phyloP scores from a whole-genome alignment of 2,797 vertebrate species.

The Sebastes elongatus region DNA sequence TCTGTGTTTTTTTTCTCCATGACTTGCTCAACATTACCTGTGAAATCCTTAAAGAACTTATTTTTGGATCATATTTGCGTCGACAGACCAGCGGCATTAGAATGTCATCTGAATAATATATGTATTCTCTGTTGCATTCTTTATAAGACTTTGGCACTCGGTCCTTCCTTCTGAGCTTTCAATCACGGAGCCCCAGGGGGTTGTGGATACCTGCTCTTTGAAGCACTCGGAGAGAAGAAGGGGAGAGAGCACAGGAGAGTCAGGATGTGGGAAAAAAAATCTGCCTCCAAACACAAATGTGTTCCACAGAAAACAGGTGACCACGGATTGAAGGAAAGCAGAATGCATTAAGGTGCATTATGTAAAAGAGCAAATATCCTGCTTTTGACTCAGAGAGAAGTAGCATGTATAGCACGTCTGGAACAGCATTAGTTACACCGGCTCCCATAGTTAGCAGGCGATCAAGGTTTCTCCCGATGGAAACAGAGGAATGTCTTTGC shows the following conservation, averaged over 20 bases:
- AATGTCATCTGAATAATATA: slow-evolving; percentile 83
- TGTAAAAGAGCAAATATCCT: slow-evolving; percentile 15
- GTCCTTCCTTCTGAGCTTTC: slow-evolving; percentile 81
- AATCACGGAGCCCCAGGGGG: slow-evolving; percentile 77
- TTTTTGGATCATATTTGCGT: slow-evolving; percentile 55
- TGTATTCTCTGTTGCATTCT: slow-evolving; percentile 83
- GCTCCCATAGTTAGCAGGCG: background rate
- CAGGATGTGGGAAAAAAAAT: slow-evolving; percentile 69
- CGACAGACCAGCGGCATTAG: slow-evolving; percentile 70
- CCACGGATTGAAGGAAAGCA: slow-evolving; percentile 39
- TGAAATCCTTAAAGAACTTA: slow-evolving; percentile 69
- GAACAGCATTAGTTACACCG: background rate
- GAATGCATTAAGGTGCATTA: slow-evolving; percentile 30
- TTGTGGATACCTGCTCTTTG: slow-evolving; percentile 83
- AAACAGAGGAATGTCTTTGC: slow-evolving; percentile 39
- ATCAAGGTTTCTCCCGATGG: background rate
- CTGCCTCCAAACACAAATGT: slow-evolving; percentile 61
- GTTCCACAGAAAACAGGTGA: slow-evolving; percentile 61
- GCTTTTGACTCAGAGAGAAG: background rate
- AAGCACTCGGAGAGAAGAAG: slow-evolving; percentile 66
- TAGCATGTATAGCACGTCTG: background rate
- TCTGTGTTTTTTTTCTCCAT: background rate
- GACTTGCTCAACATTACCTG: slow-evolving; percentile 37
- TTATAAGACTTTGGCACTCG: slow-evolving; percentile 80
- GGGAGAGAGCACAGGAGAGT: slow-evolving; percentile 43